Conservation (phyloP, 2,888 invertebrate species). For the Cetonia aurata region DNA sequence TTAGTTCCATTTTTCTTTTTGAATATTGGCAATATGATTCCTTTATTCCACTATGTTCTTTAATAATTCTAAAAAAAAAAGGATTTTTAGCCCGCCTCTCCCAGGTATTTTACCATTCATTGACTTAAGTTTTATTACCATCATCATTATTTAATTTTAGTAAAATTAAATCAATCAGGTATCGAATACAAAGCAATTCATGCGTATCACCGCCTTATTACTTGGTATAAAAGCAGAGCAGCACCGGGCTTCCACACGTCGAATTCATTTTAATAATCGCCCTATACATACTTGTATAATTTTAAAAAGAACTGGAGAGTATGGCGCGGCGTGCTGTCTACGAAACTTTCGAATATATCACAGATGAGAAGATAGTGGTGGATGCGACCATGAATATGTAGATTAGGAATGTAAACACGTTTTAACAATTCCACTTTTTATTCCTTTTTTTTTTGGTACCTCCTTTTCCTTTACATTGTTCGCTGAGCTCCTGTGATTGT, state of each 20-base stretch:
- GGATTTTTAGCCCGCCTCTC: no score
- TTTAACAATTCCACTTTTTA: conserved; percentile 34
- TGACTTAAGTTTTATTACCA: no score
- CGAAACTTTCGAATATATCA: conserved; percentile 34
- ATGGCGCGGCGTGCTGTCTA: conserved; percentile 10
- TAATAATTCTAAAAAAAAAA: no score
- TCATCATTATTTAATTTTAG: no score
- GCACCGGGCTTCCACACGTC: neutral
- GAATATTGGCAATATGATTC: no score
- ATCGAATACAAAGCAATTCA: no score
- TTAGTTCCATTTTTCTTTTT: no score
- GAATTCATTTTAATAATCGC: conserved; percentile 21
- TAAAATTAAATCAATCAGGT: no score
- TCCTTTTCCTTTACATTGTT: conserved; percentile 24
- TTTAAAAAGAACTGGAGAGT: neutral
- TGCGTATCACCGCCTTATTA: no score
- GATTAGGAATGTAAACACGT: conserved; percentile 38
- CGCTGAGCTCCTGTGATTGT: conserved; percentile 21
- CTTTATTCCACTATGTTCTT: no score
- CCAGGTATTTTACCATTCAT: no score
- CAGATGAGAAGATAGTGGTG: conserved; percentile 15
- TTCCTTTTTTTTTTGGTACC: conserved; percentile 8
- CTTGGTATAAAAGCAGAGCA: no score
- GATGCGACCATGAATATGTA: conserved; percentile 27
- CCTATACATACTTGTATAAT: conserved; percentile 4